These are phyloP conservation scores for Dipodomys ordii DNA, from an alignment of 2,113 vertebrate genomes.

Conservation along the genomic window DNA sequence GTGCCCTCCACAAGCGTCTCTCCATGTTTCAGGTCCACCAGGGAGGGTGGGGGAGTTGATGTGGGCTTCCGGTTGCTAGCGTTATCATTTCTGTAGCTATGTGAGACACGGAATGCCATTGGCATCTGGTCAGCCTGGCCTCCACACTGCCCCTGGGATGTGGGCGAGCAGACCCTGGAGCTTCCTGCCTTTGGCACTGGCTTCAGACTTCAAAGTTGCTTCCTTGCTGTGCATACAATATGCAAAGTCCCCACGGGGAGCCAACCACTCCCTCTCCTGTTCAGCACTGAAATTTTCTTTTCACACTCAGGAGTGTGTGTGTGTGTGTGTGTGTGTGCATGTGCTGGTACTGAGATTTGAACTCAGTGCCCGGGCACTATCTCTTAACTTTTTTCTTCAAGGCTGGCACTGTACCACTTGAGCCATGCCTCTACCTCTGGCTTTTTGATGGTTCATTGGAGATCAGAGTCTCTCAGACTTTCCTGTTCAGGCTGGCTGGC, in stretches of 20 bases:
- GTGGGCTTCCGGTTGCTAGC: constrained; percentile 78
- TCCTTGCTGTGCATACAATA: neutral
- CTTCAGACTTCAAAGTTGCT: constrained; percentile 6
- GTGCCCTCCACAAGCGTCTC: neutral
- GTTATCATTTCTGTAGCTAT: constrained; percentile 39
- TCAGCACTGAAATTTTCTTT: constrained; percentile 48
- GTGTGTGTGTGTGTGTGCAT: too few relatives aligned
- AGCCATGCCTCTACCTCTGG: too few relatives aligned
- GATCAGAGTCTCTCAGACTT: too few relatives aligned
- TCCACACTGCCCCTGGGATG: neutral
- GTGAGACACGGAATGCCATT: constrained; percentile 74
- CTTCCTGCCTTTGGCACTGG: constrained; percentile 2
- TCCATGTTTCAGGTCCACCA: neutral
- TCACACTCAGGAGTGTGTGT: constrained; percentile 14
- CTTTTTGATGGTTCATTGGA: too few relatives aligned
- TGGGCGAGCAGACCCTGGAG: neutral
- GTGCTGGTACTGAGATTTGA: too few relatives aligned
- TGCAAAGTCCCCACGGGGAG: neutral
- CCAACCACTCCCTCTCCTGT: neutral
- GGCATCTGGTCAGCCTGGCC: constrained; percentile 47
- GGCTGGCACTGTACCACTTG: too few relatives aligned
- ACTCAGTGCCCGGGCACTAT: too few relatives aligned
- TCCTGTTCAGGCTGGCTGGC: too few relatives aligned
- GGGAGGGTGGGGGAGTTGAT: neutral
- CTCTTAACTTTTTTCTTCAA: too few relatives aligned